Evolutionary conservation across 92 coral and sea anemone genomes (phyloP).

Genomic region (Siderastrea radians): DNA sequence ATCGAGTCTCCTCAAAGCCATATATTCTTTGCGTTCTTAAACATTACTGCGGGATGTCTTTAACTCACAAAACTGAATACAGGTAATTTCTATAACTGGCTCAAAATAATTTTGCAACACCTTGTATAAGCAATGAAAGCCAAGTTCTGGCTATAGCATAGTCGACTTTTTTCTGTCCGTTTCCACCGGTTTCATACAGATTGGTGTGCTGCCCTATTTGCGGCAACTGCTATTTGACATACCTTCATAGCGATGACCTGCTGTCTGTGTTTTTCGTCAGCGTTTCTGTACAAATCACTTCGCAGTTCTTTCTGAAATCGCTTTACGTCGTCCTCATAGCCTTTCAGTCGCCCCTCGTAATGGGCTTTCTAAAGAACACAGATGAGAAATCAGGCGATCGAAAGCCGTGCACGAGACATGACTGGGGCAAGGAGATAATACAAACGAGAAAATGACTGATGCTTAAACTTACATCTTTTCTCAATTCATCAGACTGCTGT

Average conservation of each 20-base stretch:
- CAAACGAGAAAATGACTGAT: neutral
- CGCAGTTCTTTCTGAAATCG: slow-evolving; percentile 88
- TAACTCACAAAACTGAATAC: no score
- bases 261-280: slow-evolving; percentile 89
- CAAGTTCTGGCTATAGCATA: no score
- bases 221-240: neutral
- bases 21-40: no score
- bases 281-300: slow-evolving; percentile 83
- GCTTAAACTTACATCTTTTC: slow-evolving; percentile 79
- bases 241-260: slow-evolving; percentile 94
- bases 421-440: no score
- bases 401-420: neutral
- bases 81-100: no score
- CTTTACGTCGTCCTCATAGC: slow-evolving; percentile 84
- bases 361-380: slow-evolving; percentile 80
- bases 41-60: no score
- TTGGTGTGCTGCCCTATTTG: neutral
- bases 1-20: no score
- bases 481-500: slow-evolving; percentile 72
- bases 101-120: no score
- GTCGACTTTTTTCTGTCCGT: no score
- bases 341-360: slow-evolving; percentile 86
- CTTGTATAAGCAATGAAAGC: no score
- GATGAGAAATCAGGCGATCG: neutral
- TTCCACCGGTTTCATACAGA: no score